phyloP scores from a whole-genome alignment of 2,797 vertebrate genomes.

The Luscinia luscinia region DNA sequence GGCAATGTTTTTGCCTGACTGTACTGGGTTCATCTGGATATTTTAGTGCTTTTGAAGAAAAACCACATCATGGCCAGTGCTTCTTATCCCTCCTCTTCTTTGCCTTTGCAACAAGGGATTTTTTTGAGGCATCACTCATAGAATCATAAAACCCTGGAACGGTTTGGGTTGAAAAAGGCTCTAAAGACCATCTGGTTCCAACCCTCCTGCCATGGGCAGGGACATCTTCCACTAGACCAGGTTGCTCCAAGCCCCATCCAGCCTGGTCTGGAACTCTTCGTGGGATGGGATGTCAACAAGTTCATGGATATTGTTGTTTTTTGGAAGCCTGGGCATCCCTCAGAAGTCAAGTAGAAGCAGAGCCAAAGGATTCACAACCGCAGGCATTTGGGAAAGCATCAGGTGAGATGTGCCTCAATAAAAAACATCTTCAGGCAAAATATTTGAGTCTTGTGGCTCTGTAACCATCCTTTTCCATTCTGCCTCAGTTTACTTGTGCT shows the following conservation, averaged over 20 bases:
- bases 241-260: not conserved
- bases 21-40: not conserved
- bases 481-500: constrained; percentile 51
- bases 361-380: not conserved
- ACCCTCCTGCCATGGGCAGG: not conserved
- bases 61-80: not conserved
- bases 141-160: not conserved
- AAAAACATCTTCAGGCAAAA: not conserved
- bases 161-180: not conserved
- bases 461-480: not conserved
- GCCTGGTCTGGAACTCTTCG: not conserved
- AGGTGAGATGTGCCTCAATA: not conserved
- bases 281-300: not conserved
- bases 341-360: not conserved
- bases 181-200: not conserved
- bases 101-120: not conserved
- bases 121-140: not conserved
- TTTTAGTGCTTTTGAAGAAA: not conserved
- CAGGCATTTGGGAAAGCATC: not conserved
- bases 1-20: not conserved
- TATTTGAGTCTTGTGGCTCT: not conserved
- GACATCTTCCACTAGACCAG: not conserved
- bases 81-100: not conserved
- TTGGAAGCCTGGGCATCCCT: not conserved
- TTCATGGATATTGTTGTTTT: not conserved